Conservation (phyloP, 1,140 invertebrate genomes). For the Drosophila hydei region DNA sequence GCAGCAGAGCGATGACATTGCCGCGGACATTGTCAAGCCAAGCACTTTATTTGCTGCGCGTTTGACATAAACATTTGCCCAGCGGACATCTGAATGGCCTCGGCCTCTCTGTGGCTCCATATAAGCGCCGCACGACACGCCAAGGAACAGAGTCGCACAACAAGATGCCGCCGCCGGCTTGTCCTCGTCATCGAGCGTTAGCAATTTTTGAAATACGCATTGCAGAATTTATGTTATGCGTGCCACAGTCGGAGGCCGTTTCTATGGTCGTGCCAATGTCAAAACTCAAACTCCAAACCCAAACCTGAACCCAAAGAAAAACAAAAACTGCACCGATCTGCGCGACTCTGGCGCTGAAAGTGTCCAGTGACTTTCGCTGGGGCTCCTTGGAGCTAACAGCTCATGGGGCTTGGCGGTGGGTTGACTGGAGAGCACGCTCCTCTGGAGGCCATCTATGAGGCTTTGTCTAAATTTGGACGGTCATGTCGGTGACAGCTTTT, state of each 20-base stretch:
- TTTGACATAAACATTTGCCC: slow-evolving; percentile 82
- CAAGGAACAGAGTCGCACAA: slow-evolving; percentile 42
- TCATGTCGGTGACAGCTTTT: slow-evolving; percentile 78
- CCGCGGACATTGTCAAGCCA: slow-evolving; percentile 76
- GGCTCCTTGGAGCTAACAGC: slow-evolving; percentile 18
- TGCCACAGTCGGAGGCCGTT: slow-evolving; percentile 53
- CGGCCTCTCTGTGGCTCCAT: slow-evolving; percentile 75
- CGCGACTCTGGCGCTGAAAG: slow-evolving; percentile 53
- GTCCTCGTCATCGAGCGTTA: slow-evolving; percentile 58
- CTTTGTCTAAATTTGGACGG: slow-evolving; percentile 80
- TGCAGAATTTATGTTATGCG: slow-evolving; percentile 80
- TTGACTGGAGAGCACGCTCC: slow-evolving; percentile 35
- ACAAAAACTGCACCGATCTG: slow-evolving; percentile 19
- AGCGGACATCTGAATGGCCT: slow-evolving; percentile 79
- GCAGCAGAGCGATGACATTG: slow-evolving; percentile 64
- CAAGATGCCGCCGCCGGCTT: slow-evolving; percentile 27
- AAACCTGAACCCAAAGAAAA: slow-evolving; percentile 35
- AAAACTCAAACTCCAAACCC: slow-evolving; percentile 42
- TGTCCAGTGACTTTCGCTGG: slow-evolving; percentile 77
- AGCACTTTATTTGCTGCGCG: slow-evolving; percentile 80
- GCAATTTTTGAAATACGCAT: slow-evolving; percentile 81
- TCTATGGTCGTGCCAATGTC: slow-evolving; percentile 50
- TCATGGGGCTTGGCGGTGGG: neutral
- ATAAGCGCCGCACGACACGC: slow-evolving; percentile 71
- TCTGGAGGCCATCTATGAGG: slow-evolving; percentile 72